Evolutionary conservation across 2,113 vertebrate genomes (phyloP), one percentile per base, ranked within the genome.

Genomic region (Oncorhynchus masou): DNA sequence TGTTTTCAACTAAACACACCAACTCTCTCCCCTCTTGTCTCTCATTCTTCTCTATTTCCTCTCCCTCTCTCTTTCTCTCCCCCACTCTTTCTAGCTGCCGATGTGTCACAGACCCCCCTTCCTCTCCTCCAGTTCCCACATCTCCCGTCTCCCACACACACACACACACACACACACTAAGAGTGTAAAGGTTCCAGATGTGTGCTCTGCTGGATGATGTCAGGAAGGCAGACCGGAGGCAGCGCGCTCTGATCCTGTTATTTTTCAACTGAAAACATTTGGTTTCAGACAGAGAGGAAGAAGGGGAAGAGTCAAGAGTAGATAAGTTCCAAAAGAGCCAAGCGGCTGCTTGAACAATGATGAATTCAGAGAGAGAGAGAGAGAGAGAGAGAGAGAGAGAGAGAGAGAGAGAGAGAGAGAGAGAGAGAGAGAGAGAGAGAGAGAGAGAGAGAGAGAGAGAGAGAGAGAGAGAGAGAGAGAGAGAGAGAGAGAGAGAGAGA

Each of bases 161-260:
- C 64, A 73, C 73, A 72, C 73, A 79, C 71, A 83, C 64, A 74
- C 39, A 77, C 31, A 34, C 31, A 6, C 31, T 1, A 74, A 71
- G 77, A 31, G 27, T 88, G 79, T 86, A 93, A 78, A 71, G 7
- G 80, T 91, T 92, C 92, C 92, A 92, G 91, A 92, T 93, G 92
- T 91, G 87, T 81, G 81, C 80, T 71, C 77, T 19, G 51, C 51
- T 54, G 34, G 82, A 84, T 93, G 91, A 94, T 92, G 92, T 94
- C 90, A 94, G 91, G 75, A 86, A n/a, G 27, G 66, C 83, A 88
- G 89, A 88, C 87, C 74, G 73, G 87, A 90, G 90, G 86, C 84
- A 77, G 59, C 85, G 84, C 80, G 78, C 83, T 84, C 77, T 74
- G 67, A 72, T 85, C 81, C 71, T 76, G 20, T 24, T 76, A 67